Evolutionary conservation across 2,888 invertebrate genomes (phyloP), one percentile per base, ranked within the genome.

Genomic region (Tachina lurida): DNA sequence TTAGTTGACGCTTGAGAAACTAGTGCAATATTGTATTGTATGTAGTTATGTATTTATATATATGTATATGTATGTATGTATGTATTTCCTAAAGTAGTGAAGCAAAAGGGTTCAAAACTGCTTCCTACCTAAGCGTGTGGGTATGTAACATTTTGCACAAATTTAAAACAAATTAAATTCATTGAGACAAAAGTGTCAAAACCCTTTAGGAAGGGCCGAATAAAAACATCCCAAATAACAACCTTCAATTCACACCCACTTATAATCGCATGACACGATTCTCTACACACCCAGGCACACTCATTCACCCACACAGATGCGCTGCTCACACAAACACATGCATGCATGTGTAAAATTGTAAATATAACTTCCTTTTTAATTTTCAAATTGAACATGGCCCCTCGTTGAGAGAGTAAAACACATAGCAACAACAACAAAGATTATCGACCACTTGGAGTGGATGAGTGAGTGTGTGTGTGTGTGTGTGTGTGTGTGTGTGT

Each of bases 161-260:
- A 77, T 60, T 52, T 60, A 47, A 74, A 63, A 56, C 45, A 65
- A 65, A 63, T 49, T 41, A 10, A 45, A 70, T 22, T 71, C 17
- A 65, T 17, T 39, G 54, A 47, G 39, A 73, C 22, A 62, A 45
- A 54, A 43, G 63, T 56, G 39, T 78, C 10, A 70, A 78, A 22
- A 52, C 10, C 19, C 39, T 78, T 65, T 22, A 80, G 13, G 39
- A 73, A 70, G 17, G 79, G 63, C 45, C 43, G 47, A 54, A 71
- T 45, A 63, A 63, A 62, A 71, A 79, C 71, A 73, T 73, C 58
- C 73, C 73, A 73, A 65, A 73, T 67, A 43, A 74, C 70, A 74
- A 58, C 65, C 65, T 80, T 67, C 56, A 65, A 73, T 67, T 71
- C 39, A 80, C 73, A 74, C 74, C 74, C 73, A 71, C 54, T 74